Evolutionary conservation across 2,797 vertebrate species (phyloP), one percentile per base, ranked within the genome.

Genomic region (Linurgus olivaceus): DNA sequence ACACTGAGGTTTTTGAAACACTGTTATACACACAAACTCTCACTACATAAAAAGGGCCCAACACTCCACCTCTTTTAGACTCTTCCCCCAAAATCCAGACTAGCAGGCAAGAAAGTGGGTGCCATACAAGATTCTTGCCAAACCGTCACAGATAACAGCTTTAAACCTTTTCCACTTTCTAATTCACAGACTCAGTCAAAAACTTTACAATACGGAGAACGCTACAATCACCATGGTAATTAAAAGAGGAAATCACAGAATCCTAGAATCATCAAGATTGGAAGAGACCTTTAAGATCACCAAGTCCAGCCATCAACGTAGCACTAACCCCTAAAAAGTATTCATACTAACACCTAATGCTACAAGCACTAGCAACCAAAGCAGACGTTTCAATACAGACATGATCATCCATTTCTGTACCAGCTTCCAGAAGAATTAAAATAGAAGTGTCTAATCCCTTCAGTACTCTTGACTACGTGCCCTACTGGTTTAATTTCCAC

Each of bases 131-230:
- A 54, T 42, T 15, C 21, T 50, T 54, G 18, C 26, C 70, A 83
- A 81, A 70, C 7, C 13, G 54, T 62, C 33, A 62, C 0, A 77
- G 21, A 23, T 10, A 58, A 47, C 2, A 54, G 7, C 8, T 65
- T 63, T 57, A 65, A 48, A 58, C 0, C 1, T 31, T 38, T 71
- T 91, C 15, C 13, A 58, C 28, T 54, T 70, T 45, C 29, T 44
- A 73, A 42, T 19, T 37, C 67, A 61, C 14, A 28, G 19, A 44
- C 38, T 54, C n/a, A 28, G 17, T 23, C 17, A 63, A 54, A 65
- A 47, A 35, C 17, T 35, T 59, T 31, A n/a, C 0, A 0, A 55
- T 18, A 75, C 0, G 0, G 33, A 75, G 11, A 93, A 81, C 10
- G 48, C 21, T 42, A 25, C 13, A 68, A 51, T 8, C 9, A 66